Conservation (phyloP, 2,113 vertebrate genomes). For the Garra rufa region DNA sequence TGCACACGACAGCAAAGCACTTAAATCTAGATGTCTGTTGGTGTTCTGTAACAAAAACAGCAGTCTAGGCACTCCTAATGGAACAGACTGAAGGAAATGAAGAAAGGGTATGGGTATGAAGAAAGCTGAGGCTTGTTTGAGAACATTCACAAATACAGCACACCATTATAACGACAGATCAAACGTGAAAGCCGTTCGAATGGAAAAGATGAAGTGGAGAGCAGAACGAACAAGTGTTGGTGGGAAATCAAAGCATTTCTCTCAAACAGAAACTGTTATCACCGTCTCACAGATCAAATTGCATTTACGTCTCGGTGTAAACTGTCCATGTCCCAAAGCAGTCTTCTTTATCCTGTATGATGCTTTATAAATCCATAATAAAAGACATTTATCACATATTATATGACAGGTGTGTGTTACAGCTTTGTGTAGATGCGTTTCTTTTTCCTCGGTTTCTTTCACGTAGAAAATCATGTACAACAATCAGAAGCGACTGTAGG, state of each 20-base stretch:
- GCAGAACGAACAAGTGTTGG: background rate
- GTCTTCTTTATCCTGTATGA: background rate
- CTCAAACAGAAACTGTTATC: background rate
- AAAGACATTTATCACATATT: constrained; percentile 5
- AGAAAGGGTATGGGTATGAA: background rate
- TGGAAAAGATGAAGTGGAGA: background rate
- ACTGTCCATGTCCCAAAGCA: background rate
- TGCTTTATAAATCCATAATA: constrained; percentile 19
- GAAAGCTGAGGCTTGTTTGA: constrained; percentile 12
- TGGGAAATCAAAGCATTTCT: background rate
- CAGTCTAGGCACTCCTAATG: constrained; percentile 36
- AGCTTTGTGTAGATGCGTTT: background rate
- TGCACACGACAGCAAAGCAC: constrained; percentile 30
- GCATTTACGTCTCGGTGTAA: background rate
- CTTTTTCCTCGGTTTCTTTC: background rate
- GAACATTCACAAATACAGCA: background rate
- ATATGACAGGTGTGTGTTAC: background rate
- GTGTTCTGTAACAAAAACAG: constrained; percentile 13
- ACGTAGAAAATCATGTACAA: constrained; percentile 15
- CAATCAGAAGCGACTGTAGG: background rate
- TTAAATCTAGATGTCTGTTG: constrained; percentile 30
- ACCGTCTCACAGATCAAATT: background rate
- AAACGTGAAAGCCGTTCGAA: background rate
- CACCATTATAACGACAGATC: background rate
- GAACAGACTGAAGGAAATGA: constrained; percentile 7